A percentile compares a stretch with the other conserved stretches of the same genome.
These are phyloP conservation scores for Sigmodon hispidus DNA, from an alignment of 2,113 vertebrate species.

Conservation along the genomic window DNA sequence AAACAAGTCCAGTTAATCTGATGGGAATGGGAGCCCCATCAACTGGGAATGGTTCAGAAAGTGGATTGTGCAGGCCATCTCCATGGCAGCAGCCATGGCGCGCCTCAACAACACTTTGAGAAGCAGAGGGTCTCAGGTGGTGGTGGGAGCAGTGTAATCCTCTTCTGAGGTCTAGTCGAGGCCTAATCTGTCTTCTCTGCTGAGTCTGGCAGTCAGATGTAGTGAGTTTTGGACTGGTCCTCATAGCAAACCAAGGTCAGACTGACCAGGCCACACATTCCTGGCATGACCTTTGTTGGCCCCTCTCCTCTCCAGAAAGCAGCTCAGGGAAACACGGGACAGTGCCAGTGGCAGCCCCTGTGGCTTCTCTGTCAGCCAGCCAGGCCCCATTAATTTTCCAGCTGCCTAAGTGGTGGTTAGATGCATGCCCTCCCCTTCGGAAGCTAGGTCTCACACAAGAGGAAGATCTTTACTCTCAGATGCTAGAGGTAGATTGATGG, in stretches of 20 bases:
- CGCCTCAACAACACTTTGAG: background rate
- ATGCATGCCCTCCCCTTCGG: background rate
- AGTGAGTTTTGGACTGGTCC: background rate
- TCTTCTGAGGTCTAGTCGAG: background rate
- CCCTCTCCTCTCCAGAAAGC: background rate
- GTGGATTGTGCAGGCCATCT: no score
- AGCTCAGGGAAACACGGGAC: background rate
- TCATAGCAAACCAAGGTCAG: background rate
- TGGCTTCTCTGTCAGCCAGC: background rate
- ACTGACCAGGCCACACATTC: background rate
- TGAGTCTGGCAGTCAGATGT: background rate
- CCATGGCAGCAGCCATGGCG: no score
- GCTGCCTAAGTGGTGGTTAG: background rate
- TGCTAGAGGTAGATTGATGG: background rate
- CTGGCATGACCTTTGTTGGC: background rate
- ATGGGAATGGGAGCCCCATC: rapidly evolving
- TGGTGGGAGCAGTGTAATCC: background rate
- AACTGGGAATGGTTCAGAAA: background rate
- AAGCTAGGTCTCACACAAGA: background rate
- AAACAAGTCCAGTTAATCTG: background rate
- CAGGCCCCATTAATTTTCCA: background rate
- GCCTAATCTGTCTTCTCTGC: background rate
- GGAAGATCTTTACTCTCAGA: background rate
- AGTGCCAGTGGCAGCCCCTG: background rate
- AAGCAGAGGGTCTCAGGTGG: background rate